Conservation (phyloP, 2,888 invertebrate genomes). For the Ochropleura plecta region DNA sequence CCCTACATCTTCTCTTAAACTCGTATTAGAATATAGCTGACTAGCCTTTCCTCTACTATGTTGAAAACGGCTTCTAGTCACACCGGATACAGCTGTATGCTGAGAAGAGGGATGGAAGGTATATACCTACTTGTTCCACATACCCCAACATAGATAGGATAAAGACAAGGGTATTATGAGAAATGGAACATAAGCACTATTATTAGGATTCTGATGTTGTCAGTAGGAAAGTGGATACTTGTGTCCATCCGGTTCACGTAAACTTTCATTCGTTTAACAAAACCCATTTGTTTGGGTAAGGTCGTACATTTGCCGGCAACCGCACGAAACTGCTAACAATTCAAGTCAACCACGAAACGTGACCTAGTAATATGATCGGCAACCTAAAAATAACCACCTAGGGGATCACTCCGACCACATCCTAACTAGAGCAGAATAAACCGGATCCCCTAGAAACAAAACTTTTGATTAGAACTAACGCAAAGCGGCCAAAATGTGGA, state of each 20-base stretch:
- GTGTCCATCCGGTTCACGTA: neutral
- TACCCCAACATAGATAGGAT: neutral
- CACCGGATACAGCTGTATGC: neutral
- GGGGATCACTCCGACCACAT: conserved; percentile 16
- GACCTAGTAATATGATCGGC: conserved; percentile 18
- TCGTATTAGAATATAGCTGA: neutral
- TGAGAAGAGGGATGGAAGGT: neutral
- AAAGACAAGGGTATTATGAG: neutral
- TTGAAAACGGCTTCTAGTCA: neutral
- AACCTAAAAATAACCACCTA: conserved; percentile 45
- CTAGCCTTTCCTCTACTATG: neutral
- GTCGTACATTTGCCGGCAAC: conserved; percentile 13
- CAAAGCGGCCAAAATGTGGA: conserved; percentile 59
- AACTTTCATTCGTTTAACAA: conserved; percentile 2
- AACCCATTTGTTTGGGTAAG: neutral
- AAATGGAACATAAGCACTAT: neutral
- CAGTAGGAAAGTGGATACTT: neutral
- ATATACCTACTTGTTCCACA: neutral
- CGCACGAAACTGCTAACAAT: conserved; percentile 11
- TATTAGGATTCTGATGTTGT: neutral
- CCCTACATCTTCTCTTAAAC: too few relatives aligned
- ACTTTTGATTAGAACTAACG: conserved; percentile 67
- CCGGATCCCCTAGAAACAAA: conserved; percentile 61
- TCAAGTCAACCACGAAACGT: conserved; percentile 14
- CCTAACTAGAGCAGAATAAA: conserved; percentile 48